phyloP scores from a whole-genome alignment of 2,113 vertebrate genomes.

The Dasyprocta punctata region DNA sequence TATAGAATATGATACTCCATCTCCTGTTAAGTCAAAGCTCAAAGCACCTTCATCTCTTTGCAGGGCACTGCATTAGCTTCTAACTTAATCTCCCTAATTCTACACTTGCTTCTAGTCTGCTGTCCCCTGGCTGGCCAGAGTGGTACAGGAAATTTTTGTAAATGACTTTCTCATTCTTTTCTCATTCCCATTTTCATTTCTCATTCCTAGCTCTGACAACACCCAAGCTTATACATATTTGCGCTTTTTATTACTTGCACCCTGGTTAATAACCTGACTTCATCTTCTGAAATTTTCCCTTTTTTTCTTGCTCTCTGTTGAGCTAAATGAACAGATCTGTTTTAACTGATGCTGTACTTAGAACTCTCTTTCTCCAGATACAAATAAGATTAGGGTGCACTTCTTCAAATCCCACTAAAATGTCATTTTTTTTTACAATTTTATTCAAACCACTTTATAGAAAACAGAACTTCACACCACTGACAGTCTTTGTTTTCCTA shows the following conservation, averaged over 20 bases:
- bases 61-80: fast-evolving
- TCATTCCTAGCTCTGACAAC: background rate
- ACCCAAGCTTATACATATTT: background rate
- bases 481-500: too few relatives aligned
- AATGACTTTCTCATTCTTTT: background rate
- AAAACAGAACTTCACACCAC: background rate
- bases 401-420: background rate
- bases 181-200: background rate
- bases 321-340: background rate
- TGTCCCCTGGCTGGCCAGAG: background rate
- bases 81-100: background rate
- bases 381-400: background rate
- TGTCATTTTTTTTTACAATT: background rate
- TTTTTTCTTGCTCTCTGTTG: background rate
- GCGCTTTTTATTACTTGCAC: background rate
- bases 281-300: background rate
- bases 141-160: background rate
- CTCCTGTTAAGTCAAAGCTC: background rate
- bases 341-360: background rate
- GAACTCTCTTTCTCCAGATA: background rate
- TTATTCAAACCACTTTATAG: background rate
- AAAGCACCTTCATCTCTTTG: background rate
- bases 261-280: background rate
- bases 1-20: background rate
- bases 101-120: background rate